These are phyloP conservation scores for Endomychus coccineus DNA, from an alignment of 2,888 invertebrate species.

Conservation along the genomic window DNA sequence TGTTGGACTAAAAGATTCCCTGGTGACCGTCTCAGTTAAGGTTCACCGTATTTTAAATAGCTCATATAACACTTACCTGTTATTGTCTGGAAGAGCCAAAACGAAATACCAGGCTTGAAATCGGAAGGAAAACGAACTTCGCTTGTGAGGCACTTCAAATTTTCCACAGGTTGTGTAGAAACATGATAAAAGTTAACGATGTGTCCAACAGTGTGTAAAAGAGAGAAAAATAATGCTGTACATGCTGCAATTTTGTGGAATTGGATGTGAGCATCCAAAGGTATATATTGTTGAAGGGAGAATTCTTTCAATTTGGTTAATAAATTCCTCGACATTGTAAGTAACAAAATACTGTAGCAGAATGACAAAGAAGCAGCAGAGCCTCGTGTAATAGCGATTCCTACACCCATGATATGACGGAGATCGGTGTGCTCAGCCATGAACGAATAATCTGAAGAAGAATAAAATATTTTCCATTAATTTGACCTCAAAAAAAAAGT, in stretches of 20 bases:
- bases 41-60: too few species aligned
- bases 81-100: slow-evolving; percentile 92
- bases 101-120: slow-evolving; percentile 87
- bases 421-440: slow-evolving; percentile 94
- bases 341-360: slow-evolving; percentile 81
- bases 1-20: too few species aligned
- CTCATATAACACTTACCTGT: slow-evolving; percentile 71
- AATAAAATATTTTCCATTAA: too few species aligned
- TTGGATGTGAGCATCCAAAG: slow-evolving; percentile 89
- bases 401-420: slow-evolving; percentile 94
- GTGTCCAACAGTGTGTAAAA: slow-evolving; percentile 88
- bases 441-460: slow-evolving; percentile 75
- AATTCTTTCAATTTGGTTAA: slow-evolving; percentile 91
- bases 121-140: slow-evolving; percentile 93
- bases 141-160: slow-evolving; percentile 83
- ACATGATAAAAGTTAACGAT: slow-evolving; percentile 97
- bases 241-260: slow-evolving; percentile 96
- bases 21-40: too few species aligned
- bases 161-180: slow-evolving; percentile 89
- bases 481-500: slow-evolving; percentile 9
- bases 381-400: slow-evolving; percentile 90
- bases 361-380: slow-evolving; percentile 92
- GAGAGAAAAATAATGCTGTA: slow-evolving; percentile 87
- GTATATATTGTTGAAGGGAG: slow-evolving; percentile 88
- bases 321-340: slow-evolving; percentile 90